Evolutionary conservation across 64 coral and sea anemone species (phyloP).

Genomic region (Montipora cactus): DNA sequence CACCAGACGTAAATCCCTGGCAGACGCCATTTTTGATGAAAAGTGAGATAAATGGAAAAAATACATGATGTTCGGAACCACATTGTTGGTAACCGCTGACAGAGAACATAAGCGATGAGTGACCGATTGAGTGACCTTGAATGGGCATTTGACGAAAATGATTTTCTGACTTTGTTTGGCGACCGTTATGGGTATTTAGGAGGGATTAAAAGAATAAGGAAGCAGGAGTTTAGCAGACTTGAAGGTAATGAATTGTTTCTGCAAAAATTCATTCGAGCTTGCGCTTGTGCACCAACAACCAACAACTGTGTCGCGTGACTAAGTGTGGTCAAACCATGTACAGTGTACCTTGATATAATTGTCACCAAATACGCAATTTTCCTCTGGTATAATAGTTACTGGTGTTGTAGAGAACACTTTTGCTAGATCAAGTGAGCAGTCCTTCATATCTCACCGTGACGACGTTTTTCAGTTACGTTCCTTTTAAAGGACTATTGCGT

Average conservation of each 20-base stretch:
- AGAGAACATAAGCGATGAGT: background rate
- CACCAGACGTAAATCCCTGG: constrained; percentile 75
- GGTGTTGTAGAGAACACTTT: too few species aligned
- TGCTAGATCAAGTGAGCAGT: too few species aligned
- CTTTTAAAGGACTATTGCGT: too few species aligned
- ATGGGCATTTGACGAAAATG: constrained; percentile 51
- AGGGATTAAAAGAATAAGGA: constrained; percentile 57
- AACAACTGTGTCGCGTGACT: too few species aligned
- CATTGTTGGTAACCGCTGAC: constrained; percentile 27
- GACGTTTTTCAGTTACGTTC: too few species aligned
- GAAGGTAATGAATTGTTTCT: constrained; percentile 37
- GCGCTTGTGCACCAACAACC: too few species aligned
- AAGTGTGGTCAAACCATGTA: too few species aligned
- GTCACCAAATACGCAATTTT: too few species aligned
- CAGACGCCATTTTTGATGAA: constrained; percentile 71
- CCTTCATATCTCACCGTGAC: too few species aligned
- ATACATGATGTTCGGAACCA: background rate
- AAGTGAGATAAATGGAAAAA: background rate
- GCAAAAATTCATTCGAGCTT: background rate
- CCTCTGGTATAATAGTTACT: too few species aligned
- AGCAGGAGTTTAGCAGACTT: constrained; percentile 81
- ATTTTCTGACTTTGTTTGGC: constrained; percentile 51
- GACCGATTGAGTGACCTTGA: background rate
- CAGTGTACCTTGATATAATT: too few species aligned
- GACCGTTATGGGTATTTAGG: constrained; percentile 56